Evolutionary conservation across 2,888 invertebrate genomes (phyloP).

Genomic region (Mycalesis mineus): DNA sequence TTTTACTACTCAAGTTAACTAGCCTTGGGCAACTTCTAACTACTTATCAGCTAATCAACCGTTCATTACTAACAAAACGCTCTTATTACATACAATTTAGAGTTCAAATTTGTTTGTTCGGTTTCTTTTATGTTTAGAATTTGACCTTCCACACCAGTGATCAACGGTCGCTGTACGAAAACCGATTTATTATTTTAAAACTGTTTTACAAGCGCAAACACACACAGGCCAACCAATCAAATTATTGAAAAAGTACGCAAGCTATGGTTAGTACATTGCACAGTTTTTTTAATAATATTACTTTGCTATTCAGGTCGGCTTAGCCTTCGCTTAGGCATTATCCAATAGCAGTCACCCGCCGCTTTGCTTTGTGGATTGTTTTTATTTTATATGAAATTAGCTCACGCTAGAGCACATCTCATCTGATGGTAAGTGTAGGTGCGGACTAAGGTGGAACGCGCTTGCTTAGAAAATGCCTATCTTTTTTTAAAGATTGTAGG

Average conservation of each 20-base stretch:
- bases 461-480: too few relatives aligned
- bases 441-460: too few relatives aligned
- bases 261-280: neutral
- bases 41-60: constrained; percentile 37
- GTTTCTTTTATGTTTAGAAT: constrained; percentile 6
- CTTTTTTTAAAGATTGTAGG: too few relatives aligned
- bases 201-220: neutral
- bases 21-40: constrained; percentile 53
- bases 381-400: too few relatives aligned
- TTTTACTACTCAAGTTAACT: constrained; percentile 47
- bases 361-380: too few relatives aligned
- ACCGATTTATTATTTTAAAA: constrained; percentile 1
- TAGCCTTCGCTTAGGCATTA: too few relatives aligned
- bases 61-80: constrained; percentile 10
- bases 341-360: too few relatives aligned
- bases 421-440: too few relatives aligned
- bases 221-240: neutral
- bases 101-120: constrained; percentile 25
- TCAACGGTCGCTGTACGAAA: constrained; percentile 15
- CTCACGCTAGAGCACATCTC: too few relatives aligned
- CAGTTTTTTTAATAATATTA: neutral
- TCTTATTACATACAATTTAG: constrained; percentile 21
- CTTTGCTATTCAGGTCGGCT: too few relatives aligned
- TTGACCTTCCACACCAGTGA: constrained; percentile 20
- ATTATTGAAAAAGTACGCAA: neutral